Evolutionary conservation across 2,113 vertebrate genomes (phyloP).

Genomic region (Syrrhaptes paradoxus): DNA sequence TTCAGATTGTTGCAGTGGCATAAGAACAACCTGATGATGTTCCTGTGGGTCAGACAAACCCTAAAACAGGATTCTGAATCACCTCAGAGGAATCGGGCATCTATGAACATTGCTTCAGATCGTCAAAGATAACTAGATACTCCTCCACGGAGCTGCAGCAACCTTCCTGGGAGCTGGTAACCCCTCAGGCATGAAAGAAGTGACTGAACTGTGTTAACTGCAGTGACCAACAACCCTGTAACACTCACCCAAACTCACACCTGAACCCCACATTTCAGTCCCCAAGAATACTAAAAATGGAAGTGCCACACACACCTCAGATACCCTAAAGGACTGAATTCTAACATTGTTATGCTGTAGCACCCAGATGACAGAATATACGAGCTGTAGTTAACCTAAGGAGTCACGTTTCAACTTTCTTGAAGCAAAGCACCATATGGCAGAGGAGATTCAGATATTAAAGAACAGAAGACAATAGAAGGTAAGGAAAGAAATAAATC

Average conservation of each 20-base stretch:
- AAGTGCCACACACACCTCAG: not conserved
- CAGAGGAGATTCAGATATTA: not conserved
- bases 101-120: not conserved
- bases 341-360: not conserved
- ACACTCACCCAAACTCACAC: not conserved
- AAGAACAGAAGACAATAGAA: not conserved
- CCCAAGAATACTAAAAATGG: not conserved
- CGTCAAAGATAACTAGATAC: not conserved
- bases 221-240: not conserved
- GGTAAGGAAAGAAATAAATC: not conserved
- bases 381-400: not conserved
- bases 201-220: not conserved
- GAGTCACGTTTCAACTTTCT: not conserved
- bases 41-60: not conserved
- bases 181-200: not conserved
- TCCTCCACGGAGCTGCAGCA: not conserved
- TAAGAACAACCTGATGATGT: not conserved
- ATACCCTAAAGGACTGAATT: not conserved
- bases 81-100: not conserved
- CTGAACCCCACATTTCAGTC: not conserved
- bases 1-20: not conserved
- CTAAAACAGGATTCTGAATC: not conserved
- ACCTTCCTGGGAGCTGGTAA: not conserved
- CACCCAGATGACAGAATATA: not conserved
- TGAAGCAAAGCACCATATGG: constrained; percentile 15